Evolutionary conservation across 2,113 vertebrate species (phyloP), one percentile per base, ranked within the genome.

Genomic region (Mastomys natalensis): DNA sequence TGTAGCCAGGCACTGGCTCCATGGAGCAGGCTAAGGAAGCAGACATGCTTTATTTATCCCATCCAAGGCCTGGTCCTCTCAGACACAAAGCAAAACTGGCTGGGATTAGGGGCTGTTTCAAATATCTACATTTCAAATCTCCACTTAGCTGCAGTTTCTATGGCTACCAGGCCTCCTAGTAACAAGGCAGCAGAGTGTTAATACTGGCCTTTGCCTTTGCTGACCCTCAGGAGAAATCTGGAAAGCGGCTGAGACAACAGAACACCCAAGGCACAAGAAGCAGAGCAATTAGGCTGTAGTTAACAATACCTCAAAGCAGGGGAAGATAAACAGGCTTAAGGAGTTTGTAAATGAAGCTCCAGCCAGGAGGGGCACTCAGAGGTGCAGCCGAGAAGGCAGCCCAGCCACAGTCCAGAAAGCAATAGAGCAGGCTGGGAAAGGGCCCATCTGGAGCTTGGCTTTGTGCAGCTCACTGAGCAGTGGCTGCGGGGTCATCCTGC

Each of bases 91-190:
- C 95, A 81, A 94, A 89, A 91, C 89, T 93, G 96, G 93, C 92
- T 74, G 80, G 93, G 94, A 97, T 97, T 97, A 96, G 64, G 77
- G 93, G 72, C 96, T 95, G 88, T 81, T 96, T 90, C 90, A 96
- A 95, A 80, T 95, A 97, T 96, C 97, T 97, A 97, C 97, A 98
- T 97, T 96, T 97, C 95, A 93, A 96, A 96, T 97, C 95, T 96
- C 88, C 81, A 66, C 48, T 97, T 92, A 96, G 98, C 96, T 95
- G 95, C 88, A 93, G 98, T 98, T 98, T 96, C 98, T 95, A 97
- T 98, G 97, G 91, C 92, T 93, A 98, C 97, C 92, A 95, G 90
- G 92, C 92, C 90, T 92, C 97, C 93, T 96, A 78, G 95, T 97
- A 97, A 97, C 96, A 64, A 97, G 93, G 88, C 94, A 90, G 96